A percentile compares a stretch with the other conserved stretches of the same genome.
These are phyloP conservation scores for Dolichotis patagonum DNA, from an alignment of 2,113 vertebrate species.

Conservation along the genomic window DNA sequence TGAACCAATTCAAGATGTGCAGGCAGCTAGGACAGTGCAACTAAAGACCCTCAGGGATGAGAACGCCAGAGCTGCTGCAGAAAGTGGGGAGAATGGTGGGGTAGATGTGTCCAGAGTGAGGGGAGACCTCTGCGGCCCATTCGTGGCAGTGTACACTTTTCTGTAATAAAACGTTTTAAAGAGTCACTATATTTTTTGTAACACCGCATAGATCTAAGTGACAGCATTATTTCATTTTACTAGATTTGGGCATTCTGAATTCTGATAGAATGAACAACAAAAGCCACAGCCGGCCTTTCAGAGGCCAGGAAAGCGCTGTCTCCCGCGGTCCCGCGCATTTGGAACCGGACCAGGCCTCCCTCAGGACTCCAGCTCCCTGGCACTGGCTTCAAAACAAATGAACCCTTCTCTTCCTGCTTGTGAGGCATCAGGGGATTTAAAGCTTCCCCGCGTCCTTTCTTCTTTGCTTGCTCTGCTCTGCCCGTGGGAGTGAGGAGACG, in stretches of 20 bases:
- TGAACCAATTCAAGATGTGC: neutral
- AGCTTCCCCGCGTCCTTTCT: neutral
- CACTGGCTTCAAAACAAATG: neutral
- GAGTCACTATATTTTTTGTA: neutral
- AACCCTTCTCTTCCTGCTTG: neutral
- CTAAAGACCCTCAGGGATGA: neutral
- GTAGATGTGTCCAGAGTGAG: neutral
- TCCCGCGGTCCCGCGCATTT: accelerated
- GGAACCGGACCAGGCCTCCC: neutral
- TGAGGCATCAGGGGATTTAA: neutral
- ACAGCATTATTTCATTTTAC: neutral
- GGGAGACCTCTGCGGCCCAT: neutral
- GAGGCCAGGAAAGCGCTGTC: accelerated
- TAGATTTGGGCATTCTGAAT: neutral
- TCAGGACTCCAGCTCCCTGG: neutral
- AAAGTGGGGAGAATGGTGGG: neutral
- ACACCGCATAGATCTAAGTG: neutral
- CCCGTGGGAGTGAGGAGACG: neutral
- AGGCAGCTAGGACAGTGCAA: neutral
- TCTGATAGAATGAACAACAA: neutral
- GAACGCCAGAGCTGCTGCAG: neutral
- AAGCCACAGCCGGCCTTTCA: accelerated
- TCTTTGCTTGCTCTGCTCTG: neutral
- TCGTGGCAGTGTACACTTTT: neutral
- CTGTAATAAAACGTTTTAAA: neutral